phyloP scores from a whole-genome alignment of 92 coral and sea anemone species.

The Phenganax subtilis region DNA sequence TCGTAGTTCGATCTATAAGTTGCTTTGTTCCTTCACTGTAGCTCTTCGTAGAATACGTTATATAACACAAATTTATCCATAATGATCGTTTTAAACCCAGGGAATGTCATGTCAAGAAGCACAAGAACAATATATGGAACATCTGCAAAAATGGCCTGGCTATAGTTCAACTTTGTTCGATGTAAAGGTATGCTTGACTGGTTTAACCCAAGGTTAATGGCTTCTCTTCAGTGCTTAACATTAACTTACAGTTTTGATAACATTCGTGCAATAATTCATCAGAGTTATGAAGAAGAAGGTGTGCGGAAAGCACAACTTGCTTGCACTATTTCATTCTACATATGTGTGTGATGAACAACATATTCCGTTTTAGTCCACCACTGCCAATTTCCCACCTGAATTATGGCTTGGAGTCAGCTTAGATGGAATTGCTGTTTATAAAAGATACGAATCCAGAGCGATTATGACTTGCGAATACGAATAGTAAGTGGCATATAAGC shows the following conservation, averaged over 20 bases:
- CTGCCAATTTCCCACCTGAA: constrained; percentile 64
- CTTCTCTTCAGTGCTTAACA: background rate
- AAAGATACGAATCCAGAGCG: constrained; percentile 85
- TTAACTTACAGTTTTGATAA: background rate
- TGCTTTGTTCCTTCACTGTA: too few relatives aligned
- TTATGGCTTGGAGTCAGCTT: constrained; percentile 98
- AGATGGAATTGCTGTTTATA: constrained; percentile 81
- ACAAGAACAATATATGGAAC: constrained; percentile 87
- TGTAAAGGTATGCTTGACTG: constrained; percentile 63
- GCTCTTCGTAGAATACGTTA: too few relatives aligned
- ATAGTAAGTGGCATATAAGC: constrained; percentile 55
- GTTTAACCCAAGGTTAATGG: background rate
- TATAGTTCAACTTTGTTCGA: constrained; percentile 92
- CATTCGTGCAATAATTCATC: background rate
- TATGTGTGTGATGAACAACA: background rate
- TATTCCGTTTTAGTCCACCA: constrained; percentile 64
- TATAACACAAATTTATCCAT: background rate
- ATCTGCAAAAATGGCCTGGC: constrained; percentile 89
- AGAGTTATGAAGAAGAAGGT: background rate
- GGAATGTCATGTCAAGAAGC: constrained; percentile 79
- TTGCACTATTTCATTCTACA: too few relatives aligned
- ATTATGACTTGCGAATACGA: constrained; percentile 81
- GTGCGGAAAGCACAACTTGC: too few relatives aligned
- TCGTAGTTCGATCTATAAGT: too few relatives aligned
- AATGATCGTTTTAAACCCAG: constrained; percentile 43